phyloP scores from a whole-genome alignment of 2,888 invertebrate genomes.

The Drosophila testacea region DNA sequence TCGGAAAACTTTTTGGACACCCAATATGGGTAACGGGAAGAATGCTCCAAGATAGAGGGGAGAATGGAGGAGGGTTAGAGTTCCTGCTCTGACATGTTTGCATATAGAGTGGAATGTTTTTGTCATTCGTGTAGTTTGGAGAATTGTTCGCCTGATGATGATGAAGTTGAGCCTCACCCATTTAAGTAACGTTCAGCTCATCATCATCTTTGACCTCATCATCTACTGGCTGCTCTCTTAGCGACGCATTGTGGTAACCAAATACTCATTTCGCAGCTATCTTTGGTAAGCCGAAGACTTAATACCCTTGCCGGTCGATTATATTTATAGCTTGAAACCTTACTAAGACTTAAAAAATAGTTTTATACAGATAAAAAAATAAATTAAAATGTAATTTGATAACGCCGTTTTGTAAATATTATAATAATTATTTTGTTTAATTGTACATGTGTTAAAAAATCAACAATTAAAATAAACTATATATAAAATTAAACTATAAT shows the following conservation, averaged over 20 bases:
- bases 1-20: conserved; percentile 7
- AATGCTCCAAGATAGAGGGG: background rate
- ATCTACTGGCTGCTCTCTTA: conserved; percentile 34
- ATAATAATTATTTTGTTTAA: too few relatives aligned
- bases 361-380: too few relatives aligned
- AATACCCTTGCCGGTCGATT: conserved; percentile 7
- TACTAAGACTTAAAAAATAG: too few relatives aligned
- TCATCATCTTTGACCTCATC: conserved; percentile 28
- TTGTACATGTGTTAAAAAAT: too few relatives aligned
- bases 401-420: too few relatives aligned
- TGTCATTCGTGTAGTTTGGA: conserved; percentile 53
- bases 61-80: background rate
- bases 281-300: background rate
- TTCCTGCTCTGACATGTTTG: conserved; percentile 43
- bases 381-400: too few relatives aligned
- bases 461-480: too few relatives aligned
- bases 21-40: conserved; percentile 16
- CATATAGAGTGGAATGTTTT: conserved; percentile 54
- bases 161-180: conserved; percentile 23
- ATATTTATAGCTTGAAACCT: too few relatives aligned
- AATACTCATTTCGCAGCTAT: conserved; percentile 57
- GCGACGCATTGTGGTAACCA: conserved; percentile 34
- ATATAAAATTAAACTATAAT: too few relatives aligned
- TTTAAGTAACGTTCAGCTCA: conserved; percentile 26
- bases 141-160: conserved; percentile 35